These are phyloP conservation scores for Hoplias malabaricus DNA, from an alignment of 2,113 vertebrate genomes.

Conservation along the genomic window DNA sequence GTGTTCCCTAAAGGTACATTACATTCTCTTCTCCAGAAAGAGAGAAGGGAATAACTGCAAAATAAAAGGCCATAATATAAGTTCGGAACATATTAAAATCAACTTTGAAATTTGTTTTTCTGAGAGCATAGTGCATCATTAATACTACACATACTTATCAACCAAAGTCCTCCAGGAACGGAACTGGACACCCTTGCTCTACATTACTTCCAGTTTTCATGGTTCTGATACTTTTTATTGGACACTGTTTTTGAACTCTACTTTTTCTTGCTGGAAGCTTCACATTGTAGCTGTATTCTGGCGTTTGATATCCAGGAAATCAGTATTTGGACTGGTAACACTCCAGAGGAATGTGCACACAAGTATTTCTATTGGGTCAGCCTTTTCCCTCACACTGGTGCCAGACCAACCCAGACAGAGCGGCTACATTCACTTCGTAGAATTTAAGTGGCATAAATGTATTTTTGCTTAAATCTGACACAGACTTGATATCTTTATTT, in stretches of 20 bases:
- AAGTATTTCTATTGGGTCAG: not conserved
- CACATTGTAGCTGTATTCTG: not conserved
- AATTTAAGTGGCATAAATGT: not conserved
- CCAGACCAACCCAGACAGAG: not conserved
- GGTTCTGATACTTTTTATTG: not conserved
- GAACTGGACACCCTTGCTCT: not conserved
- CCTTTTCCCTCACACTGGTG: not conserved
- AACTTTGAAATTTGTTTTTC: too few species aligned
- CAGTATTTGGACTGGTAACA: constrained; percentile 1
- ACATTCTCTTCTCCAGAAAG: too few species aligned
- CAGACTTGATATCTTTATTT: not conserved
- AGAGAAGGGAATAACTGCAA: too few species aligned
- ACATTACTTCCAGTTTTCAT: not conserved
- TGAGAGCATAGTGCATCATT: too few species aligned
- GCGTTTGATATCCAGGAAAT: not conserved
- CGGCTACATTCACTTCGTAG: not conserved
- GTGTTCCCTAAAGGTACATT: too few species aligned
- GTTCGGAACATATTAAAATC: too few species aligned
- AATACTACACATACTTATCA: too few species aligned
- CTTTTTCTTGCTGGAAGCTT: not conserved
- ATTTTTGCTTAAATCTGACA: not conserved
- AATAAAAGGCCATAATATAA: too few species aligned
- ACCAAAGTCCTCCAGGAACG: not conserved
- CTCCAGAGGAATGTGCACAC: not conserved
- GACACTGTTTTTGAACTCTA: not conserved